A percentile compares a stretch with the other conserved stretches of the same genome.
Conservation (phyloP, 2,113 vertebrate species). For the Marmota monax region DNA sequence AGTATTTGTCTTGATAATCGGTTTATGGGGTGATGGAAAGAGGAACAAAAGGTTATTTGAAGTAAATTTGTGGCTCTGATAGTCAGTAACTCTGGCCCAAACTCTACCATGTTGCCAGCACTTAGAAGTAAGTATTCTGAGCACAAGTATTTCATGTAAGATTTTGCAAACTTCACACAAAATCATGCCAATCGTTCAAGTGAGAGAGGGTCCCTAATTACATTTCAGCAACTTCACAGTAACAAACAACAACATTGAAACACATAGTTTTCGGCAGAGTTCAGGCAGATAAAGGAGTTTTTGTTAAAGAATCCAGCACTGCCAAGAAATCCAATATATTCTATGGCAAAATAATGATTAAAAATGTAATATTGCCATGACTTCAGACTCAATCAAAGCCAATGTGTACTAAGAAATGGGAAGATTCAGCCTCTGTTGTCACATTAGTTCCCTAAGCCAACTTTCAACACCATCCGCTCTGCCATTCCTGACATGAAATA, state of each 20-base stretch:
- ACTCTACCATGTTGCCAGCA: neutral
- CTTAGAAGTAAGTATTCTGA: neutral
- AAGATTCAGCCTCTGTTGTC: neutral
- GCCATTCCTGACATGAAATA: too few relatives aligned
- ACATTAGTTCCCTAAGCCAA: neutral
- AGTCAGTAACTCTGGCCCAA: neutral
- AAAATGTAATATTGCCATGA: neutral
- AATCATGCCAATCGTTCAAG: neutral
- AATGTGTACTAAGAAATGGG: neutral
- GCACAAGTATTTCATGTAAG: neutral
- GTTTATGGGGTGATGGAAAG: neutral
- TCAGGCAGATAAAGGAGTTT: neutral
- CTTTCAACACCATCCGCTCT: neutral
- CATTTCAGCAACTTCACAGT: neutral
- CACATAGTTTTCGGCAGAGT: neutral
- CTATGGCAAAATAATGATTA: neutral
- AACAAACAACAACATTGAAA: neutral
- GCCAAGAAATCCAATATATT: neutral
- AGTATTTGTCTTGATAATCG: neutral
- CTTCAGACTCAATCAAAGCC: neutral
- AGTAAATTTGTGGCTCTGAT: neutral
- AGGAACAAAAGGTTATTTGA: neutral
- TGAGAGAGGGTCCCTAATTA: neutral
- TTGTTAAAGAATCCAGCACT: neutral
- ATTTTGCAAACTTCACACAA: conserved; percentile 26